Evolutionary conservation across 2,888 invertebrate species (phyloP).

Genomic region (Penaeus monodon): DNA sequence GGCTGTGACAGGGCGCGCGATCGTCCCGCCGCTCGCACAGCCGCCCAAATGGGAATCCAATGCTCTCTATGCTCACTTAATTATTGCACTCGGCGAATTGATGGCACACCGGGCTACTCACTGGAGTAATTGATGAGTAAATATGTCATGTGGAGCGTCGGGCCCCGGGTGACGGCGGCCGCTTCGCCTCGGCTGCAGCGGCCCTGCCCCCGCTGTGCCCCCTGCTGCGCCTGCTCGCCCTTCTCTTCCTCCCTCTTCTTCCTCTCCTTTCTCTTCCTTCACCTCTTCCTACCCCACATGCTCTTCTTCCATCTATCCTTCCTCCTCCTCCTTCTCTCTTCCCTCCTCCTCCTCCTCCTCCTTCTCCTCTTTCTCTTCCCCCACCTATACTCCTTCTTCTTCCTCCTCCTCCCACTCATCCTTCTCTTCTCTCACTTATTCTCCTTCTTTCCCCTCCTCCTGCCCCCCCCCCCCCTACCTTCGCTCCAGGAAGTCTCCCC

Average conservation of each 20-base stretch:
- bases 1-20: constrained; percentile 22
- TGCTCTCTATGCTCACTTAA: constrained; percentile 57
- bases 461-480: not conserved
- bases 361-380: not conserved
- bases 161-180: too few relatives aligned
- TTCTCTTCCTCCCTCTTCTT: not conserved
- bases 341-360: not conserved
- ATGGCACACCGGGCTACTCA: constrained; percentile 46
- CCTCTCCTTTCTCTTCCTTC: not conserved
- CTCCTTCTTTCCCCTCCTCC: not conserved
- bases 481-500: not conserved
- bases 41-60: constrained; percentile 53
- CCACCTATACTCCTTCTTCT: not conserved
- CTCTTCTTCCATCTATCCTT: not conserved
- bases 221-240: not conserved
- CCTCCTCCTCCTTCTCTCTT: not conserved
- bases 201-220: constrained; percentile 7
- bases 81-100: constrained; percentile 58
- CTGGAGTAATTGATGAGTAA: constrained; percentile 54
- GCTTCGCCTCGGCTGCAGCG: not conserved
- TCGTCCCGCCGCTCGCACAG: constrained; percentile 39
- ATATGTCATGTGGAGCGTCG: constrained; percentile 52
- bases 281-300: not conserved
- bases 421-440: not conserved
- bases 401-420: not conserved